Evolutionary conservation across 1,140 invertebrate species (phyloP), one percentile per base, ranked within the genome.

Genomic region (Chelonus insularis): DNA sequence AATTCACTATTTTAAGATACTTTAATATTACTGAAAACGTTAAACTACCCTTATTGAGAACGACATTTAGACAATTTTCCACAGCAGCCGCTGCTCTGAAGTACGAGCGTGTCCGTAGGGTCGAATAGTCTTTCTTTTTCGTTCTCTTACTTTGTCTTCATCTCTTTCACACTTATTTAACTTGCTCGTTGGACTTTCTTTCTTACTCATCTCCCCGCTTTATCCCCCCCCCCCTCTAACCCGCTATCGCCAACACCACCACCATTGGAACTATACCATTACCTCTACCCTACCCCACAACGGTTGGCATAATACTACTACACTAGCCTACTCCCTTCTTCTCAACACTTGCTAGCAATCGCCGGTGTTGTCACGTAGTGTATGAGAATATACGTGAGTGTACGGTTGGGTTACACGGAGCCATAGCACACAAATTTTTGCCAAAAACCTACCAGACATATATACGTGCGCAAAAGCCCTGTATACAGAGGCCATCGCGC

Each of bases 41-140:
- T 41, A 43, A 48, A 58, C 48, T 25, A 21, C 34, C 37, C 6
- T 12, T 9, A n/a, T 4, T 11, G 21, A 20, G 47, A 45, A 37
- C 25, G 62, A 68, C 72, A 70, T 72, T 67, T 67, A 71, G 70
- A 69, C 68, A 65, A 77, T 73, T 77, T 73, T 72, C 70, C 68
- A 71, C 66, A 63, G 60, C 63, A 60, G 68, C 65, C 68, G 65
- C 69, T 63, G 57, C 39, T 63, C 37, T 70, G 70, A 75, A 71
- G 65, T 72, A 68, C 68, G 68, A 70, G 69, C 69, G 67, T 71
- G 73, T 69, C 73, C 71, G 55, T 66, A 69, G 65, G 57, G 65
- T 64, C 69, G 65, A 73, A 74, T 76, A 73, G 57, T 68, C 52
- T 61, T 36, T 57, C 58, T 64, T 65, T 39, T 32, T 48, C 52